Conservation (phyloP, 2,797 vertebrate species). For the Euthynnus affinis region DNA sequence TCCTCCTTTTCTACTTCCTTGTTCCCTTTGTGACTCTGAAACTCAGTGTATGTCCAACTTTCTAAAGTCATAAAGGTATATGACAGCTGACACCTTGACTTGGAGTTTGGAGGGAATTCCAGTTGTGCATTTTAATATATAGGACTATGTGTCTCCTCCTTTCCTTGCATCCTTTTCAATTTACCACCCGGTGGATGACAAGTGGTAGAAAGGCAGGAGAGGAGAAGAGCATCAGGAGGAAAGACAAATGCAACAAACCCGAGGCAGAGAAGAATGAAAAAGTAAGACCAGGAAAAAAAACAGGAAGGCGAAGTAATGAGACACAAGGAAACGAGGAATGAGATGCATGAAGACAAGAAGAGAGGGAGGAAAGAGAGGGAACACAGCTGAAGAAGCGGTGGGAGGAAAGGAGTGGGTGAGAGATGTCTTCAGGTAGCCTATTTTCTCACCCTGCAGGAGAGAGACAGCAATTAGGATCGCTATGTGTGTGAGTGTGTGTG, state of each 20-base stretch:
- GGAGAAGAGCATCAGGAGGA: neutral
- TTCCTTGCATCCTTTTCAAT: conserved; percentile 1
- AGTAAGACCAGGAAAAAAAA: conserved; percentile 1
- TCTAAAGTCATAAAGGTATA: neutral
- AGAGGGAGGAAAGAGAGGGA: conserved; percentile 6
- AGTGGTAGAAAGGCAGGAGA: neutral
- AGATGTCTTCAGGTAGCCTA: conserved; percentile 73
- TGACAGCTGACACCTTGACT: neutral
- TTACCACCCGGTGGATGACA: neutral
- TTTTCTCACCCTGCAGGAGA: conserved; percentile 76
- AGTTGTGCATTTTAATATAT: no score
- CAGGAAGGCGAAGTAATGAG: conserved; percentile 21
- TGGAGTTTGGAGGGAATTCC: neutral
- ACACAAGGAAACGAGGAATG: conserved; percentile 26
- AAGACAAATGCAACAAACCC: neutral
- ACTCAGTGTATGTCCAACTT: neutral
- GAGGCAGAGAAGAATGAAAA: neutral
- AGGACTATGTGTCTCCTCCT: neutral
- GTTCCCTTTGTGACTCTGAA: neutral
- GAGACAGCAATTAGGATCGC: conserved; percentile 73
- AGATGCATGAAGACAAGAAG: conserved; percentile 15
- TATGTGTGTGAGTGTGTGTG: conserved; percentile 42
- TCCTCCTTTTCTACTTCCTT: neutral
- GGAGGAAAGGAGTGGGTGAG: conserved; percentile 53
- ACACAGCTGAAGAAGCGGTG: conserved; percentile 22